Evolutionary conservation across 2,888 invertebrate genomes (phyloP).

Genomic region (Camptogramma bilineatum): DNA sequence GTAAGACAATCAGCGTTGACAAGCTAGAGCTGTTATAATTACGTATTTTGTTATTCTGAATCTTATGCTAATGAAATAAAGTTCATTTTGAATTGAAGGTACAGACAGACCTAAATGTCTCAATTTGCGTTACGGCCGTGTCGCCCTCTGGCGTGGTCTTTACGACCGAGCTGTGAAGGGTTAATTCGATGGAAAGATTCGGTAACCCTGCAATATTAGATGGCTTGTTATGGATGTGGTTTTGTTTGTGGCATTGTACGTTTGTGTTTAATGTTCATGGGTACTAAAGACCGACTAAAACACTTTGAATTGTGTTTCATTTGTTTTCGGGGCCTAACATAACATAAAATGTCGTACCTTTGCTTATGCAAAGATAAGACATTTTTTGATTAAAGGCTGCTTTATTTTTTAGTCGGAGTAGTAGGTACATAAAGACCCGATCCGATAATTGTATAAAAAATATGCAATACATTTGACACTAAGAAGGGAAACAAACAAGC

Average conservation of each 20-base stretch:
- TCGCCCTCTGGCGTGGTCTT: conserved; percentile 61
- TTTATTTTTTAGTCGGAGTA: too few species aligned
- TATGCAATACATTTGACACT: too few species aligned
- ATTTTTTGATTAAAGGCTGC: too few species aligned
- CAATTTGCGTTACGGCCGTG: conserved; percentile 72
- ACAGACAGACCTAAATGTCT: conserved; percentile 54
- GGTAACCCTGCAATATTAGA: conserved; percentile 60
- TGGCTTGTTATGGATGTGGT: conserved; percentile 54
- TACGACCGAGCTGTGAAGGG: conserved; percentile 71
- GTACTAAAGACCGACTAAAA: not conserved
- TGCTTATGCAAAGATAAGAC: too few species aligned
- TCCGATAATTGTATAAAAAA: too few species aligned
- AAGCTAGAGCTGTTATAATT: not conserved
- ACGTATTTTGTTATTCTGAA: not conserved
- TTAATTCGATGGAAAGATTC: conserved; percentile 79
- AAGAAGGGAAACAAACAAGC: too few species aligned
- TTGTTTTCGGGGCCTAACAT: not conserved
- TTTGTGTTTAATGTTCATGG: conserved; percentile 18
- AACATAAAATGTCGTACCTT: too few species aligned
- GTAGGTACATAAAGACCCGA: too few species aligned
- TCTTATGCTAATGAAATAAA: conserved; percentile 8
- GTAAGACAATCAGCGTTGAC: conserved; percentile 3
- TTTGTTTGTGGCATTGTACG: conserved; percentile 42
- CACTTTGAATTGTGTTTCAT: not conserved
- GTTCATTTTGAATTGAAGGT: conserved; percentile 16